Percentiles rank a stretch among this genome's conserved stretches.
phyloP scores from a whole-genome alignment of 2,113 vertebrate species.

The Neolamprologus falcicula region DNA sequence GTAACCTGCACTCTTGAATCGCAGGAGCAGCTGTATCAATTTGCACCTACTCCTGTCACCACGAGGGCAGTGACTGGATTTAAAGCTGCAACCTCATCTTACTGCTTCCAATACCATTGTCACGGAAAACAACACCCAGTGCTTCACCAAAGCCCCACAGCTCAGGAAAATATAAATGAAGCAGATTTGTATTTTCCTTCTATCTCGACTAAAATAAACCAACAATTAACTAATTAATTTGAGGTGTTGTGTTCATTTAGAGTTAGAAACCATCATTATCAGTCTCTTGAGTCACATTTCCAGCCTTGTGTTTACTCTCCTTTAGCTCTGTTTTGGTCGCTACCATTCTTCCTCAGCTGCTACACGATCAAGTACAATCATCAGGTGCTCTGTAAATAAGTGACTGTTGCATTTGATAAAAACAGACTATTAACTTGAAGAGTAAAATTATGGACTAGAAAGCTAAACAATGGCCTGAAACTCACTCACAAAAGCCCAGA shows the following conservation, averaged over 20 bases:
- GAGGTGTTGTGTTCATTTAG: not conserved
- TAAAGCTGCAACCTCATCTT: not conserved
- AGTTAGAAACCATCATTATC: rapidly evolving
- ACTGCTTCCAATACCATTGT: not conserved
- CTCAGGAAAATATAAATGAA: rapidly evolving
- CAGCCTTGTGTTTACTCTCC: not conserved
- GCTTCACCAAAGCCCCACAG: rapidly evolving
- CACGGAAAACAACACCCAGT: not conserved
- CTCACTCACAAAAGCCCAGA: not conserved
- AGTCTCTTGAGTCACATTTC: not conserved
- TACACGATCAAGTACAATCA: not conserved
- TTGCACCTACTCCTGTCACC: not conserved
- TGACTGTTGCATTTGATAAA: not conserved
- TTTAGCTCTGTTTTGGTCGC: not conserved
- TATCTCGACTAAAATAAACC: not conserved
- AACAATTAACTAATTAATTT: not conserved
- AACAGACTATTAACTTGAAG: not conserved
- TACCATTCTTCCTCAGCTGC: not conserved
- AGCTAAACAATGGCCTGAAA: not conserved
- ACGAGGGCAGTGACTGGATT: not conserved
- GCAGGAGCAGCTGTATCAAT: not conserved
- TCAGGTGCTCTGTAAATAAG: not conserved
- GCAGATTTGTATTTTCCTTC: not conserved
- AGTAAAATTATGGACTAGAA: rapidly evolving
- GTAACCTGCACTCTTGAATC: not conserved